phyloP scores from a whole-genome alignment of 2,888 invertebrate species.

The Nipponacmea schrenckii region DNA sequence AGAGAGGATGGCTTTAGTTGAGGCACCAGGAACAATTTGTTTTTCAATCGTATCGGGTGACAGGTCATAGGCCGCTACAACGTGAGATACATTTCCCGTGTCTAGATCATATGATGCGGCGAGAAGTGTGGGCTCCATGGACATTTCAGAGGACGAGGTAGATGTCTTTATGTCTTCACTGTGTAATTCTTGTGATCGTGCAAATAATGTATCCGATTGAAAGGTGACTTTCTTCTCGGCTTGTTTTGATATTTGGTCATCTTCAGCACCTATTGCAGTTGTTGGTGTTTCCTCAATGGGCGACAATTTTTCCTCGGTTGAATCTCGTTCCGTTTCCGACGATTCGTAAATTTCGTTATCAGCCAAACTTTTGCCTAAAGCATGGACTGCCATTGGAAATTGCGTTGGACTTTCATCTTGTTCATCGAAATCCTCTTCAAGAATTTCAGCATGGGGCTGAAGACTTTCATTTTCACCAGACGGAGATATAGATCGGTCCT shows the following conservation, averaged over 20 bases:
- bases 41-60: conserved; percentile 65
- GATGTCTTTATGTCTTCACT: conserved; percentile 63
- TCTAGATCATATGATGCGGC: conserved; percentile 85
- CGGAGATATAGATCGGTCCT: conserved; percentile 58
- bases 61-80: conserved; percentile 64
- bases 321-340: conserved; percentile 57
- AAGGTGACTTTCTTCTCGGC: conserved; percentile 55
- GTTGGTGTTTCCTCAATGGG: conserved; percentile 57
- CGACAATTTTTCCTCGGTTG: conserved; percentile 58
- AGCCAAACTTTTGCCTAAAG: conserved; percentile 45
- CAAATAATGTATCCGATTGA: conserved; percentile 43
- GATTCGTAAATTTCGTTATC: conserved; percentile 59
- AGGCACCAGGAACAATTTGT: conserved; percentile 74
- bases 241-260: conserved; percentile 31
- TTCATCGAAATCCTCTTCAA: conserved; percentile 35
- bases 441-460: conserved; percentile 45
- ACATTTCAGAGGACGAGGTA: conserved; percentile 82
- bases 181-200: conserved; percentile 42
- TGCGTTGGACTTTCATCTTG: conserved; percentile 13
- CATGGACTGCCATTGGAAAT: conserved; percentile 53
- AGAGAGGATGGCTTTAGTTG: conserved; percentile 62
- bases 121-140: conserved; percentile 84
- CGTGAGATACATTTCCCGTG: conserved; percentile 68
- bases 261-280: conserved; percentile 43
- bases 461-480: conserved; percentile 59